Evolutionary conservation across 2,797 vertebrate genomes (phyloP).

Genomic region (Coracias cyanogaster): DNA sequence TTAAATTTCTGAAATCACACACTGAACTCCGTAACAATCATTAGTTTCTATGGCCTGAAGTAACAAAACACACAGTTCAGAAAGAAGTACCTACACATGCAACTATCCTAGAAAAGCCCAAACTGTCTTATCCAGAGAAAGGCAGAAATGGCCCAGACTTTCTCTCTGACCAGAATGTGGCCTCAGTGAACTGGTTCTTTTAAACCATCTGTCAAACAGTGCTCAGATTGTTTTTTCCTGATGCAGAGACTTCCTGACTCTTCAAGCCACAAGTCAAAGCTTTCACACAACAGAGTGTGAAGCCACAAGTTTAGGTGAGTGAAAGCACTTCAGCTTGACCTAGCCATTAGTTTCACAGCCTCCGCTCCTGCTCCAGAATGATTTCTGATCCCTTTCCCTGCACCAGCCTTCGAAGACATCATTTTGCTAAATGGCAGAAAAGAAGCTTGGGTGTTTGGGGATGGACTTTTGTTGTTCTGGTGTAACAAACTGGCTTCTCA

Average conservation of each 20-base stretch:
- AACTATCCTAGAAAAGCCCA: not conserved
- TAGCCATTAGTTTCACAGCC: not conserved
- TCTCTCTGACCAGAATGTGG: no score
- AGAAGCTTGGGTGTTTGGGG: not conserved
- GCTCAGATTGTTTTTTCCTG: conserved; percentile 5
- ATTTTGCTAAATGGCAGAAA: not conserved
- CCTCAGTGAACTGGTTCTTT: accelerated
- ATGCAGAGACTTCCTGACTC: not conserved
- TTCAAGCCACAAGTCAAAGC: not conserved
- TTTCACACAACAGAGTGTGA: not conserved
- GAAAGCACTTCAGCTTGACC: not conserved
- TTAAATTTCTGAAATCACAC: not conserved
- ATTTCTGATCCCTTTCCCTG: not conserved
- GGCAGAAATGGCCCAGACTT: not conserved
- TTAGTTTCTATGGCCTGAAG: not conserved
- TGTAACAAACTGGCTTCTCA: not conserved
- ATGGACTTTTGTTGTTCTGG: not conserved
- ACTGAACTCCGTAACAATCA: accelerated
- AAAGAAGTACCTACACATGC: not conserved
- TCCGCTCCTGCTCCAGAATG: not conserved
- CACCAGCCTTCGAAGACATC: accelerated
- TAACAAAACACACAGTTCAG: accelerated
- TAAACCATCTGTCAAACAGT: not conserved
- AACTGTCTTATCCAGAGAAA: not conserved
- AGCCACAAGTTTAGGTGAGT: conserved; percentile 1